phyloP scores from a whole-genome alignment of 2,888 invertebrate species.

The Sepiola atlantica region DNA sequence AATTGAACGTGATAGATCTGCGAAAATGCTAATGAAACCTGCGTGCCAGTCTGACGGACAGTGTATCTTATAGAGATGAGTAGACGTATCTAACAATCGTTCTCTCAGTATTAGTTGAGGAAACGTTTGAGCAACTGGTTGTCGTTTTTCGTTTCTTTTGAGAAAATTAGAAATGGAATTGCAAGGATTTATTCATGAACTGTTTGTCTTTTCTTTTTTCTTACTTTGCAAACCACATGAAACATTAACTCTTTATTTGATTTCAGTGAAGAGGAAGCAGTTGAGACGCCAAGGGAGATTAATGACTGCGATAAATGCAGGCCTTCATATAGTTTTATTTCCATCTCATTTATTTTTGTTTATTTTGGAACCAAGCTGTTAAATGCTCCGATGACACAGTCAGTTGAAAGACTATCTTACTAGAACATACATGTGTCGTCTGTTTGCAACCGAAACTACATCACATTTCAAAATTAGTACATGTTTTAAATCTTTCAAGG shows the following conservation, averaged over 20 bases:
- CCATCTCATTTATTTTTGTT: not conserved
- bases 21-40: too few relatives aligned
- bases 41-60: too few relatives aligned
- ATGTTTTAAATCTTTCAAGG: too few relatives aligned
- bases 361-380: not conserved
- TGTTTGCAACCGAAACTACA: too few relatives aligned
- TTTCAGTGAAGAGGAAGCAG: not conserved
- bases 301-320: not conserved
- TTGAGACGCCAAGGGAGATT: not conserved
- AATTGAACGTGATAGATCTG: too few relatives aligned
- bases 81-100: too few relatives aligned
- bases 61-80: too few relatives aligned
- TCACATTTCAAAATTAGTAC: too few relatives aligned
- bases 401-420: not conserved
- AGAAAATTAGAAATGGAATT: not conserved
- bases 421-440: too few relatives aligned
- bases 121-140: not conserved
- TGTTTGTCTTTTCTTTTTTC: too few relatives aligned
- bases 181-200: not conserved
- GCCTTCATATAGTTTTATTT: not conserved
- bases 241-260: slow-evolving; percentile 32
- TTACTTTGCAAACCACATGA: not conserved
- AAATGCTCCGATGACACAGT: not conserved
- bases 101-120: not conserved
- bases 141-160: not conserved